phyloP scores from a whole-genome alignment of 2,113 vertebrate species.

The Ameiurus melas region DNA sequence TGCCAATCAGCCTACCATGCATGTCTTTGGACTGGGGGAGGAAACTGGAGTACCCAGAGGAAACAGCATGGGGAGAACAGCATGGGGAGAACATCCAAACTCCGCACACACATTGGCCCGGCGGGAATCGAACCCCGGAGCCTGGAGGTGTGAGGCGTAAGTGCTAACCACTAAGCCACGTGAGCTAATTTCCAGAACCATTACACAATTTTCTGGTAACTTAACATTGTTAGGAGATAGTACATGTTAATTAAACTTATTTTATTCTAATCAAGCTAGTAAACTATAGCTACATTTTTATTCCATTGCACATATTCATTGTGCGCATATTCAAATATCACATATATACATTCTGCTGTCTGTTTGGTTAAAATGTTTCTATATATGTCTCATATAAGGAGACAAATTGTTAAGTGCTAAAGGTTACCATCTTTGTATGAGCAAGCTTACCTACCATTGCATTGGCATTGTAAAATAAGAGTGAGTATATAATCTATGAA shows the following conservation, averaged over 20 bases:
- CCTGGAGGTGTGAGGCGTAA: no score
- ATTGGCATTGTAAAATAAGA: background rate
- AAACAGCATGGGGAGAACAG: no score
- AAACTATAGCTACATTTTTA: background rate
- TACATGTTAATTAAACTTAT: background rate
- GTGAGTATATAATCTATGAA: no score
- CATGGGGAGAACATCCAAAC: no score
- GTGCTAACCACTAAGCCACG: no score
- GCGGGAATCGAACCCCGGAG: no score
- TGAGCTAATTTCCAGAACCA: no score
- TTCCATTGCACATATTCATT: background rate
- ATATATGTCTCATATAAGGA: background rate
- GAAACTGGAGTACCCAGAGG: no score
- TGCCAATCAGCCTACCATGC: no score
- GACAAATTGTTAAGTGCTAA: background rate
- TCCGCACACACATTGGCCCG: no score
- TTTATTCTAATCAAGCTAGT: background rate
- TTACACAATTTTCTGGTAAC: no score
- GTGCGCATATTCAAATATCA: background rate
- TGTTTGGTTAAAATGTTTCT: background rate
- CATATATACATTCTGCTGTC: background rate
- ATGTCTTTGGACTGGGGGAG: no score
- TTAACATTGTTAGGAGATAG: background rate
- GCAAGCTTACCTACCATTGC: background rate
- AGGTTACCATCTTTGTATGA: background rate